Percentiles rank a stretch among this genome's conserved stretches.
Evolutionary conservation across 2,113 vertebrate genomes (phyloP).

Genomic region (Cisticola juncidis): DNA sequence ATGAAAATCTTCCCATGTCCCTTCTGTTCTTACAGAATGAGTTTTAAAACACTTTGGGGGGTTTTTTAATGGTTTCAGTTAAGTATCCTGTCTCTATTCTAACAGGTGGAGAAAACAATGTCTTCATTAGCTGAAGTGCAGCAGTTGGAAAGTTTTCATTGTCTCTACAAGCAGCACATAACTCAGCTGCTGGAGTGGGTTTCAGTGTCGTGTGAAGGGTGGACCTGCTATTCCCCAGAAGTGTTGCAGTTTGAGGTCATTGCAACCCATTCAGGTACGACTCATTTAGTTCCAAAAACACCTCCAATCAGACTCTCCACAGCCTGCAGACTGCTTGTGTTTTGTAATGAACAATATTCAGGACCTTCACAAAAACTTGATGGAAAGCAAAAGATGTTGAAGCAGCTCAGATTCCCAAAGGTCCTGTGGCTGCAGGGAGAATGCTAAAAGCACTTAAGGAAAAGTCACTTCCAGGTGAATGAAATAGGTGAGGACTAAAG

Average conservation of each 20-base stretch:
- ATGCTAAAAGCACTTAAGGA: background rate
- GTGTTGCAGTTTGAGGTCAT: conserved; percentile 83
- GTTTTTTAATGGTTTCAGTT: background rate
- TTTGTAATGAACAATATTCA: background rate
- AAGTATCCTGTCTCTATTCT: background rate
- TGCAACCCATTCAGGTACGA: conserved; percentile 83
- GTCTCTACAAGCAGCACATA: conserved; percentile 83
- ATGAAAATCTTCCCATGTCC: background rate
- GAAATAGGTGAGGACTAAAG: background rate
- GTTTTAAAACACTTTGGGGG: background rate
- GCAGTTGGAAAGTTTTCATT: conserved; percentile 48
- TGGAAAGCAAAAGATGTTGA: background rate
- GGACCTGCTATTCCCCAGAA: conserved; percentile 82
- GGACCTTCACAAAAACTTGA: background rate
- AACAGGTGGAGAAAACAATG: conserved; percentile 81
- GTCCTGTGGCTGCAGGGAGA: background rate
- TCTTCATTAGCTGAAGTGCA: conserved; percentile 76
- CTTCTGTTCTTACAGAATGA: background rate
- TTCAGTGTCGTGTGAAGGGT: conserved; percentile 71
- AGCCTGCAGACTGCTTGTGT: background rate
- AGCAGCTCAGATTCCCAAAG: background rate
- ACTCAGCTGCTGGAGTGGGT: conserved; percentile 82
- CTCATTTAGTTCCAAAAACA: background rate
- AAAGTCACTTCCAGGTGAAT: background rate
- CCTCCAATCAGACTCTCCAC: background rate